Evolutionary conservation across 2,888 invertebrate genomes (phyloP).

Genomic region (Melinaea menophilus): DNA sequence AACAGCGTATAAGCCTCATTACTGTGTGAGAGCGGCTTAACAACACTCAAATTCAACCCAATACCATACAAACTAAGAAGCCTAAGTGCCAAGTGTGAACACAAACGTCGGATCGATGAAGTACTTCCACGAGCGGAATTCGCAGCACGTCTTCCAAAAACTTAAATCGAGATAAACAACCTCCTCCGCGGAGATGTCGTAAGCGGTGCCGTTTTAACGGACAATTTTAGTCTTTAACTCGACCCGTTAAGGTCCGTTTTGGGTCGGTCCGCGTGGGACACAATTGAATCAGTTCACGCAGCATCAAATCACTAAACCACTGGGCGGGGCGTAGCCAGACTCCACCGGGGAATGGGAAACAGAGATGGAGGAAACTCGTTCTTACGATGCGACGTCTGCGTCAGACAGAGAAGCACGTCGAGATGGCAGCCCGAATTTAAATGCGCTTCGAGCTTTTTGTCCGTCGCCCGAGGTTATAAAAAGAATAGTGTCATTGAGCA

Average conservation of each 20-base stretch:
- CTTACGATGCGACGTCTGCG: slow-evolving; percentile 39
- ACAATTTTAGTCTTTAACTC: slow-evolving; percentile 74
- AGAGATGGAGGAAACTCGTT: slow-evolving; percentile 59
- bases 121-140: slow-evolving; percentile 73
- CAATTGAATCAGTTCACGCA: slow-evolving; percentile 79
- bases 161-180: slow-evolving; percentile 76
- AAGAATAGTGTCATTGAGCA: slow-evolving; percentile 75
- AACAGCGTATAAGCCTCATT: slow-evolving; percentile 62
- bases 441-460: slow-evolving; percentile 70
- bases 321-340: slow-evolving; percentile 76
- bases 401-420: slow-evolving; percentile 60
- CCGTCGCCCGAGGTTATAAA: slow-evolving; percentile 66
- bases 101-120: slow-evolving; percentile 66
- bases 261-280: slow-evolving; percentile 55
- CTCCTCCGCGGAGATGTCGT: slow-evolving; percentile 69
- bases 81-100: slow-evolving; percentile 55
- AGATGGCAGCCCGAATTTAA: slow-evolving; percentile 68
- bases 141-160: slow-evolving; percentile 76
- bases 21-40: slow-evolving; percentile 71
- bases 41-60: slow-evolving; percentile 64
- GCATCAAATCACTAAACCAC: slow-evolving; percentile 79
- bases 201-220: slow-evolving; percentile 70
- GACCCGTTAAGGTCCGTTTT: slow-evolving; percentile 69
- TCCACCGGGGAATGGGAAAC: slow-evolving; percentile 69
- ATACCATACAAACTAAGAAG: slow-evolving; percentile 45